Conservation (phyloP, 2,113 vertebrate species). For the Chaetodon trifascialis region DNA sequence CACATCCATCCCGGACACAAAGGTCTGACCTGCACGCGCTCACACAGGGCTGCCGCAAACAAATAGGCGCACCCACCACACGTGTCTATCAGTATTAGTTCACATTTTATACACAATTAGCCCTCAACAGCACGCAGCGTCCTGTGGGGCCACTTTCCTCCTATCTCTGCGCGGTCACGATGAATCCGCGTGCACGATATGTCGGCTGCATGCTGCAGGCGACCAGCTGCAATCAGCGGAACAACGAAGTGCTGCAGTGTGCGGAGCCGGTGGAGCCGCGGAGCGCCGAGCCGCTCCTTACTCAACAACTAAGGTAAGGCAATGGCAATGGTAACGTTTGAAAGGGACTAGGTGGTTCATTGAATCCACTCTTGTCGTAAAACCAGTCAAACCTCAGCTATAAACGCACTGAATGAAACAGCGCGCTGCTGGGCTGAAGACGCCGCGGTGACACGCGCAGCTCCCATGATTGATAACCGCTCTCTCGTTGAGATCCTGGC, state of each 20-base stretch:
- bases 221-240: conserved; percentile 67
- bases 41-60: not conserved
- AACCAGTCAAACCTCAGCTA: not conserved
- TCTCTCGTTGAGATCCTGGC: conserved; percentile 4
- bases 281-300: conserved; percentile 11
- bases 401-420: not conserved
- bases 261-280: conserved; percentile 30
- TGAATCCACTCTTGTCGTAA: too few relatives aligned
- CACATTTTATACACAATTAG: not conserved
- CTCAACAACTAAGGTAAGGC: conserved; percentile 49
- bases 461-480: conserved; percentile 50
- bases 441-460: conserved; percentile 56
- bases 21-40: not conserved
- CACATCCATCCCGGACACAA: not conserved
- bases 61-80: not conserved
- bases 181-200: conserved; percentile 62
- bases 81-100: not conserved
- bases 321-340: not conserved
- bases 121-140: not conserved
- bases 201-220: conserved; percentile 59
- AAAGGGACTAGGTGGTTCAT: not conserved
- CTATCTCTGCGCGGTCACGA: conserved; percentile 63
- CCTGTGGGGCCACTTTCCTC: conserved; percentile 27
- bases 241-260: conserved; percentile 50
- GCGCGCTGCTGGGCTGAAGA: conserved; percentile 26